Evolutionary conservation across 2,113 vertebrate species (phyloP).

Genomic region (Mobula hypostoma): DNA sequence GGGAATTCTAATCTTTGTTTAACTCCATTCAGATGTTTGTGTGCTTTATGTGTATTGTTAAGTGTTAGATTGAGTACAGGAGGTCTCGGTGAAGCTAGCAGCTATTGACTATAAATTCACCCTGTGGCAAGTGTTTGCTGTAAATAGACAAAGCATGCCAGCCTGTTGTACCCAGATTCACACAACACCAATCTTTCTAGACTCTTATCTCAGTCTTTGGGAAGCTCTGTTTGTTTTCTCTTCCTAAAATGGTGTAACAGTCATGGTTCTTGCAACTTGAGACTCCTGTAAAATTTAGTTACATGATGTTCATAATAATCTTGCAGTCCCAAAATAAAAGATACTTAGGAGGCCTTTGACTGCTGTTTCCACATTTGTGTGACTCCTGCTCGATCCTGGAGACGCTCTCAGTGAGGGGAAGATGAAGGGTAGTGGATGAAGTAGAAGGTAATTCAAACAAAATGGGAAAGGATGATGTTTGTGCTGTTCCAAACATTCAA

Average conservation of each 20-base stretch:
- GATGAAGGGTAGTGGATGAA: neutral
- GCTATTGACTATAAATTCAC: neutral
- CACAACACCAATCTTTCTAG: neutral
- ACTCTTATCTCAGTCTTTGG: neutral
- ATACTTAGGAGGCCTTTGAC: too few relatives aligned
- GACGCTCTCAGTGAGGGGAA: neutral
- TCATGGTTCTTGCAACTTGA: neutral
- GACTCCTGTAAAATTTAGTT: neutral
- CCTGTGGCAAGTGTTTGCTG: constrained; percentile 8
- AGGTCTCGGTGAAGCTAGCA: constrained; percentile 4
- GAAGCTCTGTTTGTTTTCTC: neutral
- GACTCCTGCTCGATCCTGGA: neutral
- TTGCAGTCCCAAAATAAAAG: neutral
- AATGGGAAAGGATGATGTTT: neutral
- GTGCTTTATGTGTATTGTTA: neutral
- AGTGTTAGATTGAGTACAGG: neutral
- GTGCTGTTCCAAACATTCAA: neutral
- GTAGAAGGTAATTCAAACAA: neutral
- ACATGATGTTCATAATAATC: neutral
- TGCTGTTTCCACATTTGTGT: too few relatives aligned
- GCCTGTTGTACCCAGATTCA: neutral
- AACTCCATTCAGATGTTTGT: neutral
- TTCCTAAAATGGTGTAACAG: neutral
- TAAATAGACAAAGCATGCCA: constrained; percentile 28
- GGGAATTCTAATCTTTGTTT: neutral